Base-by-base conservation (phyloP, 2,888 invertebrate genomes). In the Ethmia dodecea region DNA sequence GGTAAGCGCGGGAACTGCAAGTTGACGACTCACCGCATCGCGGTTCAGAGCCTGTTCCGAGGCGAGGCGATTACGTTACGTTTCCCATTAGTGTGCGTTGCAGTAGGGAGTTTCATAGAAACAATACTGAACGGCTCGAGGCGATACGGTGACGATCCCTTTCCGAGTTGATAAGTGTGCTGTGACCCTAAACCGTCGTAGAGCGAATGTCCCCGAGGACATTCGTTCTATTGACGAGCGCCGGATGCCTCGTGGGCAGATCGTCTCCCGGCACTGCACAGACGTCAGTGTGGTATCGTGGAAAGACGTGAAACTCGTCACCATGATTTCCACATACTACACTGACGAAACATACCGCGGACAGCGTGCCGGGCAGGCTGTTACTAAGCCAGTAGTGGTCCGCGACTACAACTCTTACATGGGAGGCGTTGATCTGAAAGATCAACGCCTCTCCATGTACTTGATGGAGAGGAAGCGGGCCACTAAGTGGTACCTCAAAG, bases 401-500 rank as follows among this genome's bases (percentile, higher is more conserved):
- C 9, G n/a, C 1, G 18, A 29, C 9, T 44, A 44, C 32, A 44
- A 40, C 18, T 27, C 31, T 13, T 31, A 22, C 10, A 45, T 45
- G 42, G 45, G 42, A 5, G 40, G 40, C 11, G 37, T 38, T 14
- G 38, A 42, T 34, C 26, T 40, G 1, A 45, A 45, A 32, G 45
- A 45, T 10, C 42, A 43, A 30, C 40, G 35, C 13, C 22, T 42
- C 5, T 41, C 45, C 12, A 36, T 33, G 39, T 43, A 38, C 24
- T 30, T 45, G 11, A 18, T 43, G 16, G 40, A 47, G 16, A 31
- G 44, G 5, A 47, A 44, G 25, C n/a, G 40, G 10, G 34, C 40
- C 0, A 6, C 30, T 5, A 45, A 47, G 26, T 47, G 47, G 47
- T 47, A 47, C 13, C 12, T 44, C 1, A 44, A 47, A 30, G 30